Conservation (phyloP, 2,113 vertebrate genomes). For the Hemichromis elongatus region DNA sequence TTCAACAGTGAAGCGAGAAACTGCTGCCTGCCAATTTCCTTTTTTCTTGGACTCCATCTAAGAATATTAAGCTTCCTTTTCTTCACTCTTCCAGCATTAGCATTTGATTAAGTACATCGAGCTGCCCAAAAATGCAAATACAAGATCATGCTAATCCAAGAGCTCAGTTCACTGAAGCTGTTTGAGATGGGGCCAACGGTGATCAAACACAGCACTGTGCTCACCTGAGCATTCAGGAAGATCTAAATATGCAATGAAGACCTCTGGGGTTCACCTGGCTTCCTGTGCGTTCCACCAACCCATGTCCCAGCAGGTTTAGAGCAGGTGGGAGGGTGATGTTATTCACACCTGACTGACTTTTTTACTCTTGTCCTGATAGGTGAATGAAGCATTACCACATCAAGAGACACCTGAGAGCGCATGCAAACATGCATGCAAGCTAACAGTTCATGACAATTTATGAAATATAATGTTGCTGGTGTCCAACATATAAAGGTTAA, state of each 20-base stretch:
- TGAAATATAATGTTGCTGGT: not conserved
- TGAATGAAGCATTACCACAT: constrained; percentile 27
- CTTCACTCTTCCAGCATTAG: not conserved
- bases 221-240: constrained; percentile 38
- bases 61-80: not conserved
- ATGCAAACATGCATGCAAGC: not conserved
- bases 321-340: constrained; percentile 50
- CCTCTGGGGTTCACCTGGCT: constrained; percentile 18
- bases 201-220: constrained; percentile 17
- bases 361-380: constrained; percentile 35
- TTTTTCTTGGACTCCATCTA: not conserved
- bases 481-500: not conserved
- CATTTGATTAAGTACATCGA: not conserved
- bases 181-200: constrained; percentile 31
- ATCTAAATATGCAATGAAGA: constrained; percentile 20
- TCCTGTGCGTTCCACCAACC: constrained; percentile 19
- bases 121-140: constrained; percentile 11
- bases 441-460: not conserved
- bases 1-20: constrained; percentile 35
- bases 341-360: constrained; percentile 51
- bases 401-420: constrained; percentile 26
- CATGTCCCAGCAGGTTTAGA: constrained; percentile 46
- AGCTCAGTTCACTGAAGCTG: not conserved
- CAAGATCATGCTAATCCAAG: not conserved
- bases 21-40: not conserved